Base-by-base conservation (phyloP, 2,113 vertebrate species). In the Cephalopterus ornatus region DNA sequence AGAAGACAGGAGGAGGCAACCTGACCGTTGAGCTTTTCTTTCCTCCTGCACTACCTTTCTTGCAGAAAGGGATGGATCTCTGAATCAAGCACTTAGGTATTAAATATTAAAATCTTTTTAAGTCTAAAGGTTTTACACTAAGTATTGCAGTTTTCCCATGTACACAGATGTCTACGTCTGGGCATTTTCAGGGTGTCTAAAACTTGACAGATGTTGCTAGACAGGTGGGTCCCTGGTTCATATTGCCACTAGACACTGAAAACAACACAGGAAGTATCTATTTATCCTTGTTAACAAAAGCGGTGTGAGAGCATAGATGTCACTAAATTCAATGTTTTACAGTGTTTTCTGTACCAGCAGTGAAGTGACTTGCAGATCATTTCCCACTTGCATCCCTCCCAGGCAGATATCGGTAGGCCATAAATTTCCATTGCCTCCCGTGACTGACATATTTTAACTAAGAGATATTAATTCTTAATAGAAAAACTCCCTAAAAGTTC, bases 401-500 rank as follows among this genome's bases (percentile, higher is more conserved):
- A 47, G 39, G 68, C 72, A 93, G 41, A 88, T 77, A 93, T 73
- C 26, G 77, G 33, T 33, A 77, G 46, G 41, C n/a, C 58, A 80
- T 72, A 82, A 90, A 95, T 90, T 79, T 92, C 50, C 42, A 37
- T 5, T 11, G 9, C 21, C 44, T 13, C 13, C 47, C 22, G 16
- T 27, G 46, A 52, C 47, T 75, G 68, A 52, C 6, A 27, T 52
- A 67, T 90, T 92, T 93, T 70, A 76, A 90, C 88, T 46, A 65
- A 75, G 42, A 88, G 13, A 42, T 82, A 85, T 53, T 80, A n/a
- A 67, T 86, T 93, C 55, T 71, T 77, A 90, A 59, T 71, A 80
- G 70, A 28, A 86, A 80, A 88, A 95, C 93, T 94, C 95, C 96
- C 93, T 95, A 95, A 92, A 94, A 84, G 83, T 92, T 96, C 90